A percentile compares a stretch with the other conserved stretches of the same genome.
These are phyloP conservation scores for Drosophila colorata DNA, from an alignment of 2,888 invertebrate genomes.

Conservation along the genomic window DNA sequence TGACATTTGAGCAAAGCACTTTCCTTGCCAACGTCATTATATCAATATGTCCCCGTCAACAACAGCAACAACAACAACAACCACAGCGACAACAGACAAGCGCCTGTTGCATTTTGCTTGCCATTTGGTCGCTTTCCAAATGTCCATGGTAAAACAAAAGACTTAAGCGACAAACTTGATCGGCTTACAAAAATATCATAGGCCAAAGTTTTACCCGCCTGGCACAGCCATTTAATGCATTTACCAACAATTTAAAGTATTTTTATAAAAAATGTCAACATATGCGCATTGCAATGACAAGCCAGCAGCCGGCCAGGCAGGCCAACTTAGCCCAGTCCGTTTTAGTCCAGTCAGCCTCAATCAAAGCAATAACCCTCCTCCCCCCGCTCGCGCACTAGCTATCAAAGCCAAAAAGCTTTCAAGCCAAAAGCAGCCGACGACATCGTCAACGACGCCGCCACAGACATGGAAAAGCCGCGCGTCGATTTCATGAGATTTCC, in stretches of 20 bases:
- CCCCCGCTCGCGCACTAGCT: constrained; percentile 29
- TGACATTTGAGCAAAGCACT: constrained; percentile 65
- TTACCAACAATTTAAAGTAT: constrained; percentile 73
- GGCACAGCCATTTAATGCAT: constrained; percentile 60
- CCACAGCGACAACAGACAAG: not conserved
- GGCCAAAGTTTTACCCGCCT: constrained; percentile 43
- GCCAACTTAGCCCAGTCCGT: constrained; percentile 35
- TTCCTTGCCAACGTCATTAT: constrained; percentile 45
- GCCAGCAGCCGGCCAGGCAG: constrained; percentile 33
- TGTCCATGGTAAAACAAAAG: constrained; percentile 50
- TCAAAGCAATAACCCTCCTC: constrained; percentile 11
- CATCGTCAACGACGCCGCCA: constrained; percentile 56
- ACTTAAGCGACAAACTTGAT: constrained; percentile 53
- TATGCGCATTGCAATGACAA: constrained; percentile 74
- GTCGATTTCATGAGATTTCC: constrained; percentile 70
- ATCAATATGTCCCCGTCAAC: constrained; percentile 16
- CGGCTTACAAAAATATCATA: constrained; percentile 55
- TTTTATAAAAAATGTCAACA: constrained; percentile 73
- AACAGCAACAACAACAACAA: constrained; percentile 21
- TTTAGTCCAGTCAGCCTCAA: constrained; percentile 57
- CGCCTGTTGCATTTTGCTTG: constrained; percentile 13
- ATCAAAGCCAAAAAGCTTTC: constrained; percentile 73
- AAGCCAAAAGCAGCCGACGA: constrained; percentile 67
- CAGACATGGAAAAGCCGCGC: constrained; percentile 62
- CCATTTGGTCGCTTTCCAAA: constrained; percentile 53